These are phyloP conservation scores for Regulus satrapa DNA, from an alignment of 2,113 vertebrate genomes.

Conservation along the genomic window DNA sequence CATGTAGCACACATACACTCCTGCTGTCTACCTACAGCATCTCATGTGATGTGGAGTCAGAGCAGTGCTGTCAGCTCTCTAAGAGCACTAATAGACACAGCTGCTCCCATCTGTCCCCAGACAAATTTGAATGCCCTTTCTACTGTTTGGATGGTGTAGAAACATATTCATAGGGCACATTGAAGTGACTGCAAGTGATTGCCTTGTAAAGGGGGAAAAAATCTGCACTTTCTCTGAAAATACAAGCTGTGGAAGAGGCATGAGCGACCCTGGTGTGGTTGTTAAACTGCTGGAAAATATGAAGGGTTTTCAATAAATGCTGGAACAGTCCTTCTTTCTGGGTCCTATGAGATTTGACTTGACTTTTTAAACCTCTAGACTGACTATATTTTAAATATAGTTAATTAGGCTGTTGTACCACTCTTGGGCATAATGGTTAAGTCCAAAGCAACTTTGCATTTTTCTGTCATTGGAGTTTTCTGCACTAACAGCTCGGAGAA, in stretches of 20 bases:
- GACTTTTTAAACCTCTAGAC: not conserved
- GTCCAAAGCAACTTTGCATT: not conserved
- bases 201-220: not conserved
- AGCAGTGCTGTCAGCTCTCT: not conserved
- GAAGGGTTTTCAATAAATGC: not conserved
- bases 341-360: not conserved
- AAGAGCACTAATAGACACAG: not conserved
- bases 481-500: not conserved
- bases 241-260: not conserved
- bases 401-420: not conserved
- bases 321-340: not conserved
- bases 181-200: not conserved
- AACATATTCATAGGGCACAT: not conserved
- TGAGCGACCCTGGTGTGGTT: not conserved
- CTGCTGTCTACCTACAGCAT: not conserved
- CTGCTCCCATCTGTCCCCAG: not conserved
- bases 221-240: not conserved
- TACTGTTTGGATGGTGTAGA: not conserved
- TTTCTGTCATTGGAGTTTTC: not conserved
- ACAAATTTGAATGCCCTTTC: not conserved
- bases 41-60: not conserved
- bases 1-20: not conserved
- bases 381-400: not conserved
- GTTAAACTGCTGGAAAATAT: not conserved
- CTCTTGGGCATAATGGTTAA: not conserved